Evolutionary conservation across 2,888 invertebrate genomes (phyloP).

Genomic region (Tetrapedia diversipes): DNA sequence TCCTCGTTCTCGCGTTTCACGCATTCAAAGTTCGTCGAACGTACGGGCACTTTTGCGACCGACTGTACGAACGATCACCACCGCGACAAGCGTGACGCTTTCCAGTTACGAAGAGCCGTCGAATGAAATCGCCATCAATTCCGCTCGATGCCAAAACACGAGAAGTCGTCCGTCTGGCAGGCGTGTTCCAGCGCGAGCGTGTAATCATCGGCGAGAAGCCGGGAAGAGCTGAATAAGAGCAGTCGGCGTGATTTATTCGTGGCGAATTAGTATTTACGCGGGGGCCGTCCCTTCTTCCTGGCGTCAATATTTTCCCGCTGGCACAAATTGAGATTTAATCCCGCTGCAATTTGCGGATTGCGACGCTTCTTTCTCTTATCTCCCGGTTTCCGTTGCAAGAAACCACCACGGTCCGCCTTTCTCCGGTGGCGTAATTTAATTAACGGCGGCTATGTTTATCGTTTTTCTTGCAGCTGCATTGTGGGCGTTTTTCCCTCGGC

Average conservation of each 20-base stretch:
- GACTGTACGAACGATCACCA: slow-evolving; percentile 4
- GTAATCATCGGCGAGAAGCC: slow-evolving; percentile 30
- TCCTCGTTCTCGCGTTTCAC: too few relatives aligned
- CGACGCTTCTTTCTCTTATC: slow-evolving; percentile 2
- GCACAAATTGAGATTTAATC: slow-evolving; percentile 21
- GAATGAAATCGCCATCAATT: slow-evolving; percentile 36
- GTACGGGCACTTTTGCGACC: too few relatives aligned
- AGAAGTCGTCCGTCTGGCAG: slow-evolving; percentile 24
- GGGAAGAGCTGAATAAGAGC: slow-evolving; percentile 10
- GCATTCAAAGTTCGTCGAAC: too few relatives aligned
- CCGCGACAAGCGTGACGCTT: background rate
- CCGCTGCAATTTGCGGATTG: slow-evolving; percentile 1
- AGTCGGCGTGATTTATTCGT: slow-evolving; percentile 31
- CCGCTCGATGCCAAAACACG: slow-evolving; percentile 13
- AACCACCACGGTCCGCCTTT: background rate
- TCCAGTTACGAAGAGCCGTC: background rate
- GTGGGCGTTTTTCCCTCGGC: too few relatives aligned
- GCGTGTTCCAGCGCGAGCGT: slow-evolving; percentile 5
- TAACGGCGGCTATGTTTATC: slow-evolving; percentile 2
- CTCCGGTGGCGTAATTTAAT: slow-evolving; percentile 6
- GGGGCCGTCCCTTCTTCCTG: background rate
- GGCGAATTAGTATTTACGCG: slow-evolving; percentile 38
- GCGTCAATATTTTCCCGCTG: slow-evolving; percentile 29
- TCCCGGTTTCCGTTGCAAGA: background rate
- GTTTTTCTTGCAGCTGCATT: background rate